Base-by-base conservation (phyloP, 2,113 vertebrate genomes). In the Rhea pennata region DNA sequence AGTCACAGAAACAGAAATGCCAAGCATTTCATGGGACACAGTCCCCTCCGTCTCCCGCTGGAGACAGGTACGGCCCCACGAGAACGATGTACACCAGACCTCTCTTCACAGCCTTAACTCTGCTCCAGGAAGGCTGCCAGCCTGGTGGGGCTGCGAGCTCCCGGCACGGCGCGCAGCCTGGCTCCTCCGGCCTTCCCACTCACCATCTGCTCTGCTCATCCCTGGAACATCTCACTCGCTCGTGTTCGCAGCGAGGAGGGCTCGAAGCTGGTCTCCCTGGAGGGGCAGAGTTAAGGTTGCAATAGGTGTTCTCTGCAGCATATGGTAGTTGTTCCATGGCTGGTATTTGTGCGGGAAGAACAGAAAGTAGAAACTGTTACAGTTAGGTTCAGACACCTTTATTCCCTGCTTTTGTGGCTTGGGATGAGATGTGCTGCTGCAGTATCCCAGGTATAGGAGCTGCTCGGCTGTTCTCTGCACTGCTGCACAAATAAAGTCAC, bases 161-260 rank as follows among this genome's bases (percentile, higher is more conserved):
- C n/a, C 2, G 11, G 70, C 4, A 1, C 70, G 9, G 12, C 1
- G 0, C 0, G 0, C 65, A 91, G 51, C 62, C 71, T 5, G 67
- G 29, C 75, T 87, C 81, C 56, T 87, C 80, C 93, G 72, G 70
- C 88, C 87, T 89, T 89, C 92, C 92, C 86, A 88, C 92, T 84
- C 1, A 0, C 92, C 89, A 76, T 84, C 93, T 93, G 93, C 74
- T 53, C 50, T 50, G 36, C 36, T 27, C 8, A 6, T 54, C 39
- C 36, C 50, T 39, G n/a, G 16, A 53, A 73, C 36, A 54, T 40
- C 50, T 24, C 11, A 36, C 50, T 54, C 16, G 46, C 71, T 54
- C 36, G 53, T 29, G 16, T 53, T 48, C 29, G n/a, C 23, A 16
- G 69, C 36, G 12, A 42, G 29, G 42, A 44, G 75, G 23, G 24